Base-by-base conservation (phyloP, 2,888 invertebrate genomes). In the Cyclophora punctaria region DNA sequence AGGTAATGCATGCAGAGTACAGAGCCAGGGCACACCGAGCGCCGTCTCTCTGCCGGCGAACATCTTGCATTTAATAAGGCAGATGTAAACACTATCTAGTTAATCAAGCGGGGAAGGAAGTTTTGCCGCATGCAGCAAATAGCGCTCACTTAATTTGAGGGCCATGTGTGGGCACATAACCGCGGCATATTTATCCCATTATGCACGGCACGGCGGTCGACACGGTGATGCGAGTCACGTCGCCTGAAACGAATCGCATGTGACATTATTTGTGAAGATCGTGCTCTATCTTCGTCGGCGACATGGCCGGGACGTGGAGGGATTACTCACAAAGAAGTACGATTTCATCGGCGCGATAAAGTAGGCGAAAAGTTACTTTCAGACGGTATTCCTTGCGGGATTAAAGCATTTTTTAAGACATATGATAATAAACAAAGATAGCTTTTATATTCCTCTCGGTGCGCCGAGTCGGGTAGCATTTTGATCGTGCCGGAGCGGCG, bases 221-320 rank as follows among this genome's bases (percentile, higher is more conserved):
- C 78, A 75, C 78, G 79, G 76, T 69, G 82, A 88, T 87, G 87
- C 87, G 83, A 85, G 88, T 85, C 88, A 87, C 88, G 88, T 87
- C 78, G 75, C 69, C 77, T 75, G 86, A 87, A 88, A 88, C 87
- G 87, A 88, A 88, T 88, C 88, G 87, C 87, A 87, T 88, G 88
- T 87, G 88, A 88, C 88, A 88, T 88, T 88, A 88, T 88, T 88
- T 88, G 87, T 87, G 87, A 88, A 87, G 87, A 88, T 88, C 87
- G 88, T 87, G 88, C 87, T 88, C 87, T 88, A 87, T 87, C 88
- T 87, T 87, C 87, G 87, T 87, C 88, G 83, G 81, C 82, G 84
- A 84, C 86, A 82, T 83, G 74, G 78, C 75, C 64, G 80, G 79
- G 82, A 86, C 86, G 86, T 85, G 87, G 83, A 83, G 85, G 86